Evolutionary conservation across 2,797 vertebrate species (phyloP).

Genomic region (Sebastiscus albofasciatus): DNA sequence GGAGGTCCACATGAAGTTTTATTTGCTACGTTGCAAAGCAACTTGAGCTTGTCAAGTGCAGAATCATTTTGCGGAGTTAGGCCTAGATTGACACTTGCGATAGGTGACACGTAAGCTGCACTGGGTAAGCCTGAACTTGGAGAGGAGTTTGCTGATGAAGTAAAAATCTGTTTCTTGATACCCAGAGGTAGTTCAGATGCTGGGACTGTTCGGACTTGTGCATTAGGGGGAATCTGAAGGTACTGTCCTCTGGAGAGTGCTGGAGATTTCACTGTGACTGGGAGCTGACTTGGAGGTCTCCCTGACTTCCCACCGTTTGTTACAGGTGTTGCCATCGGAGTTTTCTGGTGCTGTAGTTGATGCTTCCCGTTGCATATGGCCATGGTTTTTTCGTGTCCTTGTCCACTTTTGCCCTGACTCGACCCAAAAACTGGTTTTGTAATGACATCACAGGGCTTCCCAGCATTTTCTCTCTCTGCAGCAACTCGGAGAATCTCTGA

Average conservation of each 20-base stretch:
- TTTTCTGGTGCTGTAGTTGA: conserved; percentile 23
- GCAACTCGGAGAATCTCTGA: conserved; percentile 48
- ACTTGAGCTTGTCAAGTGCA: neutral
- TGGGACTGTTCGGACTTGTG: conserved; percentile 63
- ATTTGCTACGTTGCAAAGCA: neutral
- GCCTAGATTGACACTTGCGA: conserved; percentile 45
- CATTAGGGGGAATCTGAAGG: conserved; percentile 64
- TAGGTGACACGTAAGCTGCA: conserved; percentile 67
- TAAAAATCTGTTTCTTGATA: conserved; percentile 65
- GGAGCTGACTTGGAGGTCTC: conserved; percentile 27
- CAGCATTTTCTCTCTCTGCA: conserved; percentile 36
- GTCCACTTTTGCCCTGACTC: conserved; percentile 5
- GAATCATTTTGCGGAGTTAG: neutral
- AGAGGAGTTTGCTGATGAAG: conserved; percentile 16
- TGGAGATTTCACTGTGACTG: conserved; percentile 61
- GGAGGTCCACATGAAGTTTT: neutral
- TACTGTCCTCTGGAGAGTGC: conserved; percentile 61
- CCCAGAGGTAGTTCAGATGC: conserved; percentile 55
- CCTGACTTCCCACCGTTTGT: conserved; percentile 9
- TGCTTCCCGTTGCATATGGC: conserved; percentile 75
- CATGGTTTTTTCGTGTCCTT: conserved; percentile 50
- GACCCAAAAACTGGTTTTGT: neutral
- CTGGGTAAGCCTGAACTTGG: conserved; percentile 29
- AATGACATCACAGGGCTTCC: neutral
- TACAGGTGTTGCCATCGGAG: neutral